phyloP scores from a whole-genome alignment of 2,797 vertebrate genomes.

The Luscinia luscinia region DNA sequence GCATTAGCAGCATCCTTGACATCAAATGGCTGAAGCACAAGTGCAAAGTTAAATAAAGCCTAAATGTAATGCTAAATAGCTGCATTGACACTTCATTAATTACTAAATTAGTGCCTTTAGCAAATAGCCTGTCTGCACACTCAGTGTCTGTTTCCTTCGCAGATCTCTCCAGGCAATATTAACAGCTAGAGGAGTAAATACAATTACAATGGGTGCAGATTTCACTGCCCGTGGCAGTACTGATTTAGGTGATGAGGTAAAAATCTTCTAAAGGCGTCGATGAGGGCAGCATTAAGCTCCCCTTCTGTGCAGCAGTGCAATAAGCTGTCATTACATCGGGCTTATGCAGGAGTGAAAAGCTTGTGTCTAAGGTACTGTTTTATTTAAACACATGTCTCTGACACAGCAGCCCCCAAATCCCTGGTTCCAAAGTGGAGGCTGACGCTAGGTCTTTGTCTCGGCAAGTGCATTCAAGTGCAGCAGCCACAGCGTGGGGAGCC shows the following conservation, averaged over 20 bases:
- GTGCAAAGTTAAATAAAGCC: background rate
- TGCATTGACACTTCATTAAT: constrained; percentile 33
- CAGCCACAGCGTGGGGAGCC: background rate
- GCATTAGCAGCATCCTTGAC: background rate
- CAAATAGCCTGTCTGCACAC: background rate
- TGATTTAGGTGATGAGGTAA: background rate
- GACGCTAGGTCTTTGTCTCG: constrained; percentile 1
- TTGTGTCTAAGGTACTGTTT: background rate
- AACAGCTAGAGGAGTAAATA: constrained; percentile 7
- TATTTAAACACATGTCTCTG: background rate
- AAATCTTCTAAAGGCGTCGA: background rate
- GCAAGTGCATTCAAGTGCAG: constrained; percentile 28
- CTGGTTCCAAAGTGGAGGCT: background rate
- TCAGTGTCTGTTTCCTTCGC: background rate
- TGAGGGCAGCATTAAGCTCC: background rate
- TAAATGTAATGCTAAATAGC: constrained; percentile 8
- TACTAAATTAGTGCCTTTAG: constrained; percentile 41
- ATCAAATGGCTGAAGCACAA: background rate
- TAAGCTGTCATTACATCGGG: background rate
- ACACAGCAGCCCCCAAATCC: background rate
- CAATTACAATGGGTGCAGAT: background rate
- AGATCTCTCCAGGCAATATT: background rate
- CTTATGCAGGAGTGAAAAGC: background rate
- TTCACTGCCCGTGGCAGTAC: background rate
- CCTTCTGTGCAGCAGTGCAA: background rate